These are phyloP conservation scores for Drosophila sp. DNA, from an alignment of 1,140 invertebrate genomes.

Conservation along the genomic window DNA sequence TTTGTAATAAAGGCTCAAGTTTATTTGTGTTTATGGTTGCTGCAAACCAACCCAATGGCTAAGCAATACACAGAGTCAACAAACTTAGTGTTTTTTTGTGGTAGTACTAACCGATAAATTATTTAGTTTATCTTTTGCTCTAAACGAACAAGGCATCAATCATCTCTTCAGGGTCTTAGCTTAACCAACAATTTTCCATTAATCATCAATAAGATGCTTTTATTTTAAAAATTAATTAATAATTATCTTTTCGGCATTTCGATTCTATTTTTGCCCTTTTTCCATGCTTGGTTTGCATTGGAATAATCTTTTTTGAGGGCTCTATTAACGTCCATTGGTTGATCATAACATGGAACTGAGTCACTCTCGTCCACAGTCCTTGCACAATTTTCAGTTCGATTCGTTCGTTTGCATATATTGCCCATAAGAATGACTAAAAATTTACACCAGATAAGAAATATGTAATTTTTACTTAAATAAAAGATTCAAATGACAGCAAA, in stretches of 20 bases:
- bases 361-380: not conserved
- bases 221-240: no score
- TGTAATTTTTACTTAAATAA: not conserved
- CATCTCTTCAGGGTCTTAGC: no score
- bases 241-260: no score
- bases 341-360: not conserved
- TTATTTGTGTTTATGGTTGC: not conserved
- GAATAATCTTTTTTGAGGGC: not conserved
- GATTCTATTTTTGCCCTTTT: not conserved
- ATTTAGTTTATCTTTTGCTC: not conserved
- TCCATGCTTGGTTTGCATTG: not conserved
- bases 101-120: not conserved
- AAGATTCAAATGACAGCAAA: not conserved
- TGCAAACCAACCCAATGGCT: not conserved
- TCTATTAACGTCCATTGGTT: not conserved
- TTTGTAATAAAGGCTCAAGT: conserved; percentile 31
- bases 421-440: conserved; percentile 1
- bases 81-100: not conserved
- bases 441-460: not conserved
- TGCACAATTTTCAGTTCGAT: not conserved
- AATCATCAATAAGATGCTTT: no score
- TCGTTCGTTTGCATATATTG: not conserved
- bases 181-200: no score
- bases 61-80: not conserved
- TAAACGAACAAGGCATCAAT: not conserved